A percentile compares a stretch with the other conserved stretches of the same genome.
phyloP scores from a whole-genome alignment of 1,140 invertebrate genomes.

The Apis mellifera region DNA sequence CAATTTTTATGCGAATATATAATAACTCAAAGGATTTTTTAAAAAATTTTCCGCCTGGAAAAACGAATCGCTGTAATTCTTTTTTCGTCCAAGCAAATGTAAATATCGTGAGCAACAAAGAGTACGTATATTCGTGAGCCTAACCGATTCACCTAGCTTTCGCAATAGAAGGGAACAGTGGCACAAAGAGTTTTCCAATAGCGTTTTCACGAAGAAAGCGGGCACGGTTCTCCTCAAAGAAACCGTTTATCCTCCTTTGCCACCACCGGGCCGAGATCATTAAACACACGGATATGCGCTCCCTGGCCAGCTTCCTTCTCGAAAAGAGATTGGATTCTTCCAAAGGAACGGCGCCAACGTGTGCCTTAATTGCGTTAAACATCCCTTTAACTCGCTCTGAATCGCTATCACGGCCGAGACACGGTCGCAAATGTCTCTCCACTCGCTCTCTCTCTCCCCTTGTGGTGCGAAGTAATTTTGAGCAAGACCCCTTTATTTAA shows the following conservation, averaged over 20 bases:
- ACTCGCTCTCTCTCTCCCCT: no score
- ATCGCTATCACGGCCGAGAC: neutral
- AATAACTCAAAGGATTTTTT: no score
- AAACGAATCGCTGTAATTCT: no score
- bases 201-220: conserved; percentile 51
- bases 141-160: conserved; percentile 27
- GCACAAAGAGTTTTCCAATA: conserved; percentile 64
- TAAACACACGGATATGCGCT: conserved; percentile 26
- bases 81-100: no score
- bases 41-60: no score
- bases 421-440: neutral
- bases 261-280: neutral
- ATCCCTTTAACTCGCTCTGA: neutral
- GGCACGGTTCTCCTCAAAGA: conserved; percentile 40
- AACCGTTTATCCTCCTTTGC: conserved; percentile 38
- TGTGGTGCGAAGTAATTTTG: no score
- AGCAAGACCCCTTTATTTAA: no score
- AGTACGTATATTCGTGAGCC: conserved; percentile 15
- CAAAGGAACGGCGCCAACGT: neutral
- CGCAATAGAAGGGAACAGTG: neutral
- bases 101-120: no score
- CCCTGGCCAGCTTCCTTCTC: neutral
- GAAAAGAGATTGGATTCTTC: neutral
- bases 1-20: no score
- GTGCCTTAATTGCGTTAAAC: neutral